Base-by-base conservation (phyloP, 2,888 invertebrate species). In the Tetragonisca angustula region DNA sequence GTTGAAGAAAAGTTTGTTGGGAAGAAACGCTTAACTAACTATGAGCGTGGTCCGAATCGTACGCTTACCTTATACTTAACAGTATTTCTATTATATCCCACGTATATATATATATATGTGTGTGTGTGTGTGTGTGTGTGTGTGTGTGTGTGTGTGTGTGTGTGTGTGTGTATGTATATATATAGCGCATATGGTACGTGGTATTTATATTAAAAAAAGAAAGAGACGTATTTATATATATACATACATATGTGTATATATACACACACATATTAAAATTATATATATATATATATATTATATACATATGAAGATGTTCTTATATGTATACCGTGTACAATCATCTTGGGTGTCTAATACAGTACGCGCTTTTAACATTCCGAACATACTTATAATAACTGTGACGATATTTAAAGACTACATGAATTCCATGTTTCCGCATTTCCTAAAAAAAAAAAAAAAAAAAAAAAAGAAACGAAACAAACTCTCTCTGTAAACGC, bases 41-140 rank as follows among this genome's bases (percentile, higher is more conserved):
- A 81, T n/a, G 27, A 91, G 89, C 88, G 84, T 85, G 81, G 90
- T 91, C 88, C 89, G 90, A 91, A 90, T 88, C 81, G 91, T 92
- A 91, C 92, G 91, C 91, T 92, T 92, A 92, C 89, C 74, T 83
- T 87, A 89, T 89, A 91, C 86, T 88, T 85, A 76, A 91, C 87
- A 89, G 88, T 91, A 91, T 91, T 91, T 91, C 88, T 88, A 90
- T 88, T 90, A 81, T 87, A 83, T 84, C 85, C 82, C 84, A 85
- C 68, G 84, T 68, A 65, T 21, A 52, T 27, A 71, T 43, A 9
- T 6, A 6, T 36, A 36, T 77, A 56, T 75, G 64, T 74, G 68
- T 50, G 71, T 61, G 67, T 61, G 79, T 32, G 3, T 32, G 3
- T 32, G 3, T 32, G 3, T 85, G 84, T 69, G 85, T 68, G 62